Evolutionary conservation across 2,113 vertebrate species (phyloP), one percentile per base, ranked within the genome.

Genomic region (Campylomormyrus tamandua): DNA sequence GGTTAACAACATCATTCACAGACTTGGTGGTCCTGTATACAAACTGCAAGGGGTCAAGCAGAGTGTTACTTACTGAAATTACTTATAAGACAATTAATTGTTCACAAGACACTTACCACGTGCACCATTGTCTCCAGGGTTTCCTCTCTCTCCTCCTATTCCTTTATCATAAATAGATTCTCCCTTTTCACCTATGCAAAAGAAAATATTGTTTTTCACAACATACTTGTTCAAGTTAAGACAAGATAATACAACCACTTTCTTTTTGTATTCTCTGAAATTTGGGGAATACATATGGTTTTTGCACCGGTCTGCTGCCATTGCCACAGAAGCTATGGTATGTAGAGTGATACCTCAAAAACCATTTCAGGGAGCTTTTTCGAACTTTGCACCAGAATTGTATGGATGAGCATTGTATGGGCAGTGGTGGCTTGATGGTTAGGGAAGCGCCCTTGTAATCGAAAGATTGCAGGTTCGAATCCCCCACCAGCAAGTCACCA

Each of bases 161-260:
- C 95, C 95, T 87, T 89, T 27, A 66, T 3, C 53, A 74, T 91
- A 3, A 7, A 91, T 0, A 45, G 95, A 93, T 0, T 95, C 94
- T 90, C 96, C 96, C 89, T 42, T 91, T 50, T 95, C 93, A 85
- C 96, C 96, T 96, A 90, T 13, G 31, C 48, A 80, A 58, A 48
- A 88, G 35, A 80, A 48, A 45, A 8, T 42, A 48, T 58, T 46
- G 15, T 46, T 49, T 15, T 10, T 45, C 83, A 70, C 84, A 24
- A n/a, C 9, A 53, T 13, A 87, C 7, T 48, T 85, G 8, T 85
- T 85, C 11, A 49, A 85, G 74, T 80, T 42, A 80, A 80, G 31
- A 13, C 31, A 77, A 39, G 35, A 42, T 17, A 42, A 42, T 39
- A 77, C 70, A 77, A 15, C 70, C 31, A 77, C 31, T 17, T 42